Percentiles rank a stretch among this genome's conserved stretches.
Evolutionary conservation across 2,113 vertebrate genomes (phyloP).

Genomic region (Crotalus tigris): DNA sequence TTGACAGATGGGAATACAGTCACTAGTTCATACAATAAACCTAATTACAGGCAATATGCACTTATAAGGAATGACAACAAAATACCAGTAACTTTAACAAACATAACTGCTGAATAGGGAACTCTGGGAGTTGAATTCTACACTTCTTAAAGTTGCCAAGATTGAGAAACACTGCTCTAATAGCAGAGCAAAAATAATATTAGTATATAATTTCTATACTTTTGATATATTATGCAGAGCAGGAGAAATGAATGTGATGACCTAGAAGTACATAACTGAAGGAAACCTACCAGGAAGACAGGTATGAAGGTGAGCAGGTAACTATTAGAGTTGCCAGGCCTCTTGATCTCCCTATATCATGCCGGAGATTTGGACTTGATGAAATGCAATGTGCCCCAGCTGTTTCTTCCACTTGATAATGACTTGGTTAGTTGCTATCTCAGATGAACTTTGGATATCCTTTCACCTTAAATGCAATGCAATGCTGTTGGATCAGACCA

Average conservation of each 20-base stretch:
- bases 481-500: neutral
- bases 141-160: neutral
- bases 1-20: neutral
- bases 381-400: neutral
- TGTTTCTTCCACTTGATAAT: neutral
- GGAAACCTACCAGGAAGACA: neutral
- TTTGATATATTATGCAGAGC: neutral
- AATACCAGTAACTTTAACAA: neutral
- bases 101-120: neutral
- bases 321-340: neutral
- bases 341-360: neutral
- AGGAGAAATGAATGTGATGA: neutral
- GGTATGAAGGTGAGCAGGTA: neutral
- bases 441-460: neutral
- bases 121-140: neutral
- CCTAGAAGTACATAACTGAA: neutral
- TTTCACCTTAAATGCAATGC: neutral
- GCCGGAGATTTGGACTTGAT: neutral
- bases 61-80: neutral
- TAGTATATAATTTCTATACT: neutral
- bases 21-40: neutral
- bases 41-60: neutral
- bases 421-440: neutral
- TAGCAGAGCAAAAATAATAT: neutral
- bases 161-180: neutral